phyloP scores from a whole-genome alignment of 2,113 vertebrate species.

The Donacobius atricapilla region DNA sequence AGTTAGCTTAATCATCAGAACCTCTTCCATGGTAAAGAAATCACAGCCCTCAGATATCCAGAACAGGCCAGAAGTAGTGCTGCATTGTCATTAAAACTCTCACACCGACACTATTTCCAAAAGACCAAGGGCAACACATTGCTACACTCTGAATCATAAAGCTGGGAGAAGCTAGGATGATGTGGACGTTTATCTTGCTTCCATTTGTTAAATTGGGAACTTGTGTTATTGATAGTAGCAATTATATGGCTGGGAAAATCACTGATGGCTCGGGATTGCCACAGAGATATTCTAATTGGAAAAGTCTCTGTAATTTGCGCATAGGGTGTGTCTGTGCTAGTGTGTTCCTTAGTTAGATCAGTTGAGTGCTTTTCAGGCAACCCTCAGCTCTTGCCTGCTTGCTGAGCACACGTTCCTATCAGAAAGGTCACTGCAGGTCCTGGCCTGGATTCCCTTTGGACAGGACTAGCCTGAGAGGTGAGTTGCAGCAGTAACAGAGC shows the following conservation, averaged over 20 bases:
- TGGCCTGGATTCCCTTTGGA: neutral
- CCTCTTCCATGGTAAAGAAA: neutral
- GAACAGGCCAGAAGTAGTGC: neutral
- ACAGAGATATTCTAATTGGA: slow-evolving; percentile 37
- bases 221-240: slow-evolving; percentile 29
- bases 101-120: neutral
- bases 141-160: neutral
- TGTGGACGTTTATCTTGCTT: slow-evolving; percentile 14
- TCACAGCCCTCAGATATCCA: neutral
- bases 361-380: neutral
- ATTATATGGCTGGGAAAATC: slow-evolving; percentile 50
- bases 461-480: neutral
- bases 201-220: slow-evolving; percentile 39
- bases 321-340: neutral
- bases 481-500: neutral
- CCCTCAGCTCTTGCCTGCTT: neutral
- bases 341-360: neutral
- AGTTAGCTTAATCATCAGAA: neutral
- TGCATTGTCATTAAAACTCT: slow-evolving; percentile 41
- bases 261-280: neutral
- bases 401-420: neutral
- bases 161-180: neutral
- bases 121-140: slow-evolving; percentile 28
- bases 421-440: neutral
- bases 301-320: neutral